Conservation (phyloP, 30 jellyfish, hydroid and myxozoan species). For the Nemopilema nomurai region DNA sequence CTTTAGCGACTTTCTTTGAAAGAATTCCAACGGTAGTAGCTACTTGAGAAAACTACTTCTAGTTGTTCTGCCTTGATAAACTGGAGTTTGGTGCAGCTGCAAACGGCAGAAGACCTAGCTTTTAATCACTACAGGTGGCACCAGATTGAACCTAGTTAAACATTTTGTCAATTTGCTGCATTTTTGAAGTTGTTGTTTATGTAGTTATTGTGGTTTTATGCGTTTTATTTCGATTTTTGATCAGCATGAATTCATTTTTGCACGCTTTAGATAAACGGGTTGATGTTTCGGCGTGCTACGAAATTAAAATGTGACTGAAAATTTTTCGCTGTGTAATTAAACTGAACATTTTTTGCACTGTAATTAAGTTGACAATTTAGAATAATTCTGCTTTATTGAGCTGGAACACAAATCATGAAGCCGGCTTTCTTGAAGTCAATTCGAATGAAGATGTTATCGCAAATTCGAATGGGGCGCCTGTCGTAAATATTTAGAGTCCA, state of each 20-base stretch:
- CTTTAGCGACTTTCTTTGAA: too few relatives aligned
- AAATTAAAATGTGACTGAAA: too few relatives aligned
- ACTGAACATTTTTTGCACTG: too few relatives aligned
- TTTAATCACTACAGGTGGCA: background rate
- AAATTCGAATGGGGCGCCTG: background rate
- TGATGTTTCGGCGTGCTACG: too few relatives aligned
- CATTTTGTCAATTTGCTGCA: background rate
- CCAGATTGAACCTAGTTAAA: background rate
- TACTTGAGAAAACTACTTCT: too few relatives aligned
- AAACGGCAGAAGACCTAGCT: background rate
- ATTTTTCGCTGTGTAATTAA: background rate
- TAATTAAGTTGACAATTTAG: background rate
- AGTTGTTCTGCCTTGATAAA: too few relatives aligned
- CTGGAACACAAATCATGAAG: background rate
- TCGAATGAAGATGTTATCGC: background rate
- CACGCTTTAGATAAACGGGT: too few relatives aligned
- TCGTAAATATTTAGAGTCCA: too few relatives aligned
- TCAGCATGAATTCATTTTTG: background rate
- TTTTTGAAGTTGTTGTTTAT: background rate
- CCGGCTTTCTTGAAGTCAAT: background rate
- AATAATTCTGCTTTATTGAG: too few relatives aligned
- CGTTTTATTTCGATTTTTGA: background rate
- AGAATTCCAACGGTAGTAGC: too few relatives aligned
- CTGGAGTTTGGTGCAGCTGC: background rate
- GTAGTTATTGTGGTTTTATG: background rate